phyloP scores from a whole-genome alignment of 2,797 vertebrate species.

The Clamator glandarius region DNA sequence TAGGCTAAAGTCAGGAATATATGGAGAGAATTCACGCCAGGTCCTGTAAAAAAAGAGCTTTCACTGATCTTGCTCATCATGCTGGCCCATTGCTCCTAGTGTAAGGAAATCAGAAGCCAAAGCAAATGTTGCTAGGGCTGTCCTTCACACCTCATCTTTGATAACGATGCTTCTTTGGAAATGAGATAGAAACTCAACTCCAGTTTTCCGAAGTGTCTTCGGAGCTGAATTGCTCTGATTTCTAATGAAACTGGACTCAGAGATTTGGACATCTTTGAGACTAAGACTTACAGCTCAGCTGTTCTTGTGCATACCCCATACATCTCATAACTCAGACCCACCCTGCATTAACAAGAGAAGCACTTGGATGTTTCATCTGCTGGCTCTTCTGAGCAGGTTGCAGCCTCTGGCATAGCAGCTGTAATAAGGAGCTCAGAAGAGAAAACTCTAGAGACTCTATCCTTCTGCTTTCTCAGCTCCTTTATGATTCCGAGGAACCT shows the following conservation, averaged over 20 bases:
- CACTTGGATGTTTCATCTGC: background rate
- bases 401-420: background rate
- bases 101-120: background rate
- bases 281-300: background rate
- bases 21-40: background rate
- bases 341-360: no score
- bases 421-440: background rate
- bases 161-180: background rate
- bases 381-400: background rate
- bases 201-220: background rate
- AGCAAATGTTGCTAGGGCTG: background rate
- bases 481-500: background rate
- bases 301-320: no score
- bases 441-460: background rate
- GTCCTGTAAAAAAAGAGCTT: background rate
- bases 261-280: background rate
- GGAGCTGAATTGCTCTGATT: background rate
- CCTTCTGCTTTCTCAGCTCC: background rate
- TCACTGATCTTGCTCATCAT: background rate
- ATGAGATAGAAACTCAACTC: background rate
- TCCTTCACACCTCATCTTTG: background rate
- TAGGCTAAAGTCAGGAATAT: background rate
- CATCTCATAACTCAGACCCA: no score
- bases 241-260: background rate
- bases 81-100: background rate